These are phyloP conservation scores for Cyclophora punctaria DNA, from an alignment of 2,888 invertebrate genomes.

Conservation along the genomic window DNA sequence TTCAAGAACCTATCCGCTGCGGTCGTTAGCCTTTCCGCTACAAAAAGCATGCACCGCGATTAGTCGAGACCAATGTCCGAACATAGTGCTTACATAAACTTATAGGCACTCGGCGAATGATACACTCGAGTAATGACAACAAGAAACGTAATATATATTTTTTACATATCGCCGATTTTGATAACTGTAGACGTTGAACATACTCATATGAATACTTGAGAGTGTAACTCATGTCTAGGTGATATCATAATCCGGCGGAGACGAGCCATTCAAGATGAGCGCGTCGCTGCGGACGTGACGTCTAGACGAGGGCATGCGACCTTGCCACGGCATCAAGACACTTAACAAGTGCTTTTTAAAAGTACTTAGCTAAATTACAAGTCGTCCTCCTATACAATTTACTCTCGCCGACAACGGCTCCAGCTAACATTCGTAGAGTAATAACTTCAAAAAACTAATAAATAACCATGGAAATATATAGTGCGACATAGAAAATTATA, in stretches of 20 bases:
- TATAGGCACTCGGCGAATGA: slow-evolving; percentile 11
- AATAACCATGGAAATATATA: slow-evolving; percentile 24
- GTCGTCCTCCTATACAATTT: background rate
- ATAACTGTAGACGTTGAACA: background rate
- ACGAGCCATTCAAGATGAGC: slow-evolving; percentile 8
- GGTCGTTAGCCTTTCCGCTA: slow-evolving; percentile 59
- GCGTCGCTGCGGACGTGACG: background rate
- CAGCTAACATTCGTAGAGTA: slow-evolving; percentile 26
- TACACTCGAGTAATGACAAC: slow-evolving; percentile 10
- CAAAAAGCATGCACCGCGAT: slow-evolving; percentile 56
- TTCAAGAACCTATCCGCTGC: slow-evolving; percentile 57
- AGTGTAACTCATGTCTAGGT: slow-evolving; percentile 1
- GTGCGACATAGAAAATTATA: slow-evolving; percentile 24
- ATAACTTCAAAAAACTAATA: slow-evolving; percentile 26
- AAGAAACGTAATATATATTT: background rate
- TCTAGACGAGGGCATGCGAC: slow-evolving; percentile 8
- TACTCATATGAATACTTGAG: background rate
- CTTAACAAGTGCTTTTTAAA: slow-evolving; percentile 1
- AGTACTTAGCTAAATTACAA: slow-evolving; percentile 2
- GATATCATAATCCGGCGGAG: slow-evolving; percentile 2
- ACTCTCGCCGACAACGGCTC: slow-evolving; percentile 15
- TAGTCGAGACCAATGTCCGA: slow-evolving; percentile 43
- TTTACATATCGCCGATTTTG: background rate
- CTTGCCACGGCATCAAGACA: slow-evolving; percentile 6
- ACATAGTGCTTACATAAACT: slow-evolving; percentile 20